A percentile compares a stretch with the other conserved stretches of the same genome.
These are phyloP conservation scores for Agonopterix subpropinquella DNA, from an alignment of 2,888 invertebrate genomes.

Conservation along the genomic window DNA sequence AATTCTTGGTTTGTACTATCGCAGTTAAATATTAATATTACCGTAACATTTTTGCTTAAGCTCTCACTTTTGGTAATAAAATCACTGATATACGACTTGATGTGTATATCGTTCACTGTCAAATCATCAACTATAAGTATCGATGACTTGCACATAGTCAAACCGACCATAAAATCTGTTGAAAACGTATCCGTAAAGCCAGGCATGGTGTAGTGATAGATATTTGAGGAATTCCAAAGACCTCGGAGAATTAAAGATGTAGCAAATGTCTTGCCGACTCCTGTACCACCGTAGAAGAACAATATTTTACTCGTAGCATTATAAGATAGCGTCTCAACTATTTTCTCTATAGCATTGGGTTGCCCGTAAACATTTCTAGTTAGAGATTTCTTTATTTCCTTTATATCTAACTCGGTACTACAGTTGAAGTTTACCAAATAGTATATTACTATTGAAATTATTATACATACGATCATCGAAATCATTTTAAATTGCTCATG, in stretches of 20 bases:
- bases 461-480: slow-evolving; percentile 17
- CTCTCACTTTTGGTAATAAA: slow-evolving; percentile 43
- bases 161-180: slow-evolving; percentile 45
- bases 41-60: slow-evolving; percentile 40
- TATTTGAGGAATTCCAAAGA: slow-evolving; percentile 41
- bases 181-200: slow-evolving; percentile 44
- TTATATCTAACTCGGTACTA: slow-evolving; percentile 30
- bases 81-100: slow-evolving; percentile 31
- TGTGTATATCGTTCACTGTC: slow-evolving; percentile 28
- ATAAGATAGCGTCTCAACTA: slow-evolving; percentile 35
- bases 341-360: slow-evolving; percentile 29
- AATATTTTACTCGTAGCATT: slow-evolving; percentile 41
- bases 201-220: slow-evolving; percentile 62
- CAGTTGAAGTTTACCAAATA: slow-evolving; percentile 38
- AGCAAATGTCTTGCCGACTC: slow-evolving; percentile 61
- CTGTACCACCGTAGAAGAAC: slow-evolving; percentile 60
- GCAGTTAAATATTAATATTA: slow-evolving; percentile 59
- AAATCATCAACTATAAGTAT: slow-evolving; percentile 56
- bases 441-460: slow-evolving; percentile 31
- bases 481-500: slow-evolving; percentile 14
- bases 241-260: slow-evolving; percentile 44
- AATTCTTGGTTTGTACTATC: slow-evolving; percentile 29
- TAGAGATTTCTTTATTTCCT: slow-evolving; percentile 27
- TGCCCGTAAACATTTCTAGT: slow-evolving; percentile 50
- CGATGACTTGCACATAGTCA: slow-evolving; percentile 46